phyloP scores from a whole-genome alignment of 2,888 invertebrate genomes.

The Acronicta psi region DNA sequence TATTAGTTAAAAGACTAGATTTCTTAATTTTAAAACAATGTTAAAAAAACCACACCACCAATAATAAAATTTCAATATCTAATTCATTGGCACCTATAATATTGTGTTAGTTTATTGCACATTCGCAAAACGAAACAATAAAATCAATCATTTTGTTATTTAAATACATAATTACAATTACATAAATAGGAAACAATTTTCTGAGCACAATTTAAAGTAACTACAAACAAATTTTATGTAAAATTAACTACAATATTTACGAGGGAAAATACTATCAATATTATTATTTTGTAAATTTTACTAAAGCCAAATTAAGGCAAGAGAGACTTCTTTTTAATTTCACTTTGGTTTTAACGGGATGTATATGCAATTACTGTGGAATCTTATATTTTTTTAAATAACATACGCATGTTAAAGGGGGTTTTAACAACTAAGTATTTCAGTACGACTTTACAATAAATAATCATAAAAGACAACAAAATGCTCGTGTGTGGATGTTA shows the following conservation, averaged over 20 bases:
- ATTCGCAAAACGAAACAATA: conserved; percentile 32
- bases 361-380: conserved; percentile 12
- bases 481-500: conserved; percentile 37
- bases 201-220: conserved; percentile 67
- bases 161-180: conserved; percentile 43
- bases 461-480: conserved; percentile 36
- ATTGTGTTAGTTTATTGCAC: conserved; percentile 55
- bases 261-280: conserved; percentile 5
- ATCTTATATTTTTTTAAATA: conserved; percentile 9
- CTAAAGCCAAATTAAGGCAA: conserved; percentile 47
- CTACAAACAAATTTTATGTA: conserved; percentile 52
- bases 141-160: conserved; percentile 22
- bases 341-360: conserved; percentile 43
- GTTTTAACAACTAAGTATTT: conserved; percentile 37
- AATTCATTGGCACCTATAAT: conserved; percentile 52
- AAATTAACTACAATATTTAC: conserved; percentile 26
- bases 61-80: conserved; percentile 29
- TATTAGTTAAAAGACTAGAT: conserved; percentile 59
- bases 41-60: conserved; percentile 31
- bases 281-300: conserved; percentile 42
- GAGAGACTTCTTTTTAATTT: conserved; percentile 33
- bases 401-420: conserved; percentile 22
- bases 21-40: conserved; percentile 44
- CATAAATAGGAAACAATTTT: conserved; percentile 73
- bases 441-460: conserved; percentile 45